Percentiles rank a stretch among this genome's conserved stretches.
Conservation (phyloP, 2,797 vertebrate genomes). For the Philypnodon macrostomus region DNA sequence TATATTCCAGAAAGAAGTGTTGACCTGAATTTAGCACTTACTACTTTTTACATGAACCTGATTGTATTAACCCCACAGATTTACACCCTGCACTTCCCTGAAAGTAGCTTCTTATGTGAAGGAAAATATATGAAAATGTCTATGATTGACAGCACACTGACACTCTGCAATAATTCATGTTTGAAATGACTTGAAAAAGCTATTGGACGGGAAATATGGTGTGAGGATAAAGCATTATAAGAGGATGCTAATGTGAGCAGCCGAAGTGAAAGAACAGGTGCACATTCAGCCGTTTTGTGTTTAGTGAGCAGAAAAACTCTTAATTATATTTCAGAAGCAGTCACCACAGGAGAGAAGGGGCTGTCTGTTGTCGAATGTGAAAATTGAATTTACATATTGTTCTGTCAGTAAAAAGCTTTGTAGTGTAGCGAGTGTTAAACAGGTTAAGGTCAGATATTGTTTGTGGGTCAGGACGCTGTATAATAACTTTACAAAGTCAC, state of each 20-base stretch:
- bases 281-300: constrained; percentile 21
- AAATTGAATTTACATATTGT: constrained; percentile 21
- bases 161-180: constrained; percentile 11
- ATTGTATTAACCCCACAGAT: too few relatives aligned
- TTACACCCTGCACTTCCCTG: too few relatives aligned
- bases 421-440: too few relatives aligned
- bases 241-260: constrained; percentile 24
- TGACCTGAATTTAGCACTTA: too few relatives aligned
- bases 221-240: constrained; percentile 24
- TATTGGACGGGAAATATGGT: constrained; percentile 11
- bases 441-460: too few relatives aligned
- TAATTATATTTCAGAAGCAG: constrained; percentile 30
- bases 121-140: too few relatives aligned
- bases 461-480: too few relatives aligned
- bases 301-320: constrained; percentile 17
- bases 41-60: too few relatives aligned
- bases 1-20: too few relatives aligned
- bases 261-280: constrained; percentile 16
- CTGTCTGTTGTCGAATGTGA: constrained; percentile 14
- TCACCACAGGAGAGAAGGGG: constrained; percentile 16
- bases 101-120: too few relatives aligned
- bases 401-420: constrained; percentile 9
- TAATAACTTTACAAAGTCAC: too few relatives aligned
- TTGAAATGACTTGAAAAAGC: constrained; percentile 21
- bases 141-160: constrained; percentile 9